A percentile compares a stretch with the other conserved stretches of the same genome.
These are phyloP conservation scores for Pleuronectes platessa DNA, from an alignment of 2,113 vertebrate genomes.

Conservation along the genomic window DNA sequence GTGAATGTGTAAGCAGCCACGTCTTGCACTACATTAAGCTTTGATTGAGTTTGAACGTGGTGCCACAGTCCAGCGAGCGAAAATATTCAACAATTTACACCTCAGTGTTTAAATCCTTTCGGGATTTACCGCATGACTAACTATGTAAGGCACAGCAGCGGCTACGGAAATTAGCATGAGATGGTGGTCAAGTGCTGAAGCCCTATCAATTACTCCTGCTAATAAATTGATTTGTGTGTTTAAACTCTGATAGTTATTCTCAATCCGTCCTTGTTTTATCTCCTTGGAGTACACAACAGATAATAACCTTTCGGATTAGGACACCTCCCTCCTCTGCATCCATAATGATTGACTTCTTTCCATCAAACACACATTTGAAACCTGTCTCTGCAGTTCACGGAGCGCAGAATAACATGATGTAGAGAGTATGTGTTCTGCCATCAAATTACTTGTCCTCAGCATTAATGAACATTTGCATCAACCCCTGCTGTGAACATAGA, in stretches of 20 bases:
- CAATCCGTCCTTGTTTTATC: slow-evolving; percentile 31
- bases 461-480: slow-evolving; percentile 77
- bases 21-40: background rate
- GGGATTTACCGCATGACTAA: slow-evolving; percentile 40
- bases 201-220: slow-evolving; percentile 60
- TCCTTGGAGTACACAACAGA: slow-evolving; percentile 19
- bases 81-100: slow-evolving; percentile 20
- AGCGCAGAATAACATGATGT: slow-evolving; percentile 15
- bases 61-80: background rate
- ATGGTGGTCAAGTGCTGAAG: slow-evolving; percentile 41
- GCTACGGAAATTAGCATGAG: slow-evolving; percentile 41
- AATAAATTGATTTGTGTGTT: slow-evolving; percentile 69
- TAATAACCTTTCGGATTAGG: slow-evolving; percentile 47
- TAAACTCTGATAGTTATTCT: slow-evolving; percentile 45
- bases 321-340: slow-evolving; percentile 34
- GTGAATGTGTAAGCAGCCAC: slow-evolving; percentile 16
- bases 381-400: background rate
- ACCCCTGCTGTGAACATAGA: slow-evolving; percentile 74
- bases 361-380: slow-evolving; percentile 30
- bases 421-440: slow-evolving; percentile 42
- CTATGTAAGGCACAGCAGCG: slow-evolving; percentile 13
- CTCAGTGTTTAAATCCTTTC: slow-evolving; percentile 47
- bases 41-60: slow-evolving; percentile 1
- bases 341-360: slow-evolving; percentile 67
- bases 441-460: slow-evolving; percentile 67